Conservation (phyloP, 2,888 invertebrate genomes). For the Ochropleura plecta region DNA sequence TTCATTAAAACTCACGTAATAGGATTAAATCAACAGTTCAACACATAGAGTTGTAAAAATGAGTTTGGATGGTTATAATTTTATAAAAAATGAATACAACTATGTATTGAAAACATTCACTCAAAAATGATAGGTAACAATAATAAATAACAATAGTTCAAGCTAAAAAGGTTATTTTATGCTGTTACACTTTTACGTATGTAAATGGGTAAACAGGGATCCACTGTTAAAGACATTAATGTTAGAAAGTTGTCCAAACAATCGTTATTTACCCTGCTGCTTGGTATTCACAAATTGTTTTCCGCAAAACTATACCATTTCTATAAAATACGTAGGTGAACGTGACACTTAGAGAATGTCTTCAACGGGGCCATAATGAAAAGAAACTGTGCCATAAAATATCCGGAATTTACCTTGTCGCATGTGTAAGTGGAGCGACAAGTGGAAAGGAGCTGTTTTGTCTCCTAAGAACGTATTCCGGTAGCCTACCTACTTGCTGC, state of each 20-base stretch:
- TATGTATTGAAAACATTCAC: too few relatives aligned
- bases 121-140: too few relatives aligned
- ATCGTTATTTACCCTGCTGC: constrained; percentile 7
- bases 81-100: too few relatives aligned
- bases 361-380: neutral
- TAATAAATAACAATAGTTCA: neutral
- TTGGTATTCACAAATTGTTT: constrained; percentile 54
- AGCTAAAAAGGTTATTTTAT: neutral
- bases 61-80: too few relatives aligned
- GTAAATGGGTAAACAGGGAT: constrained; percentile 37
- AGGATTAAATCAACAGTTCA: too few relatives aligned
- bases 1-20: too few relatives aligned
- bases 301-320: constrained; percentile 37
- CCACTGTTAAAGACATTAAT: constrained; percentile 37
- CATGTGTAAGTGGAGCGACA: neutral
- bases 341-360: constrained; percentile 46
- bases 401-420: neutral
- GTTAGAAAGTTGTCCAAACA: constrained; percentile 57
- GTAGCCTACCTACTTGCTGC: neutral
- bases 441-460: neutral
- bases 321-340: constrained; percentile 50
- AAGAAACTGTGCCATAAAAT: neutral
- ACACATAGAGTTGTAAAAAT: too few relatives aligned
- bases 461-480: neutral
- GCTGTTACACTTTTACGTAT: constrained; percentile 31